Evolutionary conservation across 2,888 invertebrate species (phyloP), one percentile per base, ranked within the genome.

Genomic region (Hyposoter dolosus): DNA sequence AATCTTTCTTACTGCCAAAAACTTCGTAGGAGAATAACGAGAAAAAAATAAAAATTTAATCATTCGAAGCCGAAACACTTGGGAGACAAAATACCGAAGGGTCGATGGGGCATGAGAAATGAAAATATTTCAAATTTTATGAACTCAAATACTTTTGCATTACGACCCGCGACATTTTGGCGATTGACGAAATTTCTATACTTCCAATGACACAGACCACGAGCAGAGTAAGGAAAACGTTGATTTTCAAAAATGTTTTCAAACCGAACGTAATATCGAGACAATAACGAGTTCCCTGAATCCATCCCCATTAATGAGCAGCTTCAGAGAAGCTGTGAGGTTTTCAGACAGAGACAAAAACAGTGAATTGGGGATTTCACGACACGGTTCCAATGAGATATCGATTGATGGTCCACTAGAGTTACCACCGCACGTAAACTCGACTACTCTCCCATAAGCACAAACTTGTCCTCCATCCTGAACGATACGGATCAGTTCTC

Each of bases 101-200:
- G 35, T 12, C 17, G 35, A 56, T 28, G 23, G 53, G 1, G n/a
- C 32, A 15, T 17, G 28, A 23, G 32, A 9, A 53, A 17, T 43
- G 7, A 40, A 40, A 23, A 19, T 60, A 15, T 9, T 74, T 43
- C 3, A 15, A 17, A 40, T 23, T 40, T 45, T 65, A 17, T 65
- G 35, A 35, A 63, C 63, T 63, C 17, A 32, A 23, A 47, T 53
- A 53, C 12, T 69, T 76, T 63, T 45, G 63, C 60, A 69, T 81
- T 23, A 75, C 17, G 43, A 45, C 40, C 28, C 68, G 19, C 40
- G 23, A 43, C 28, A 66, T 82, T 71, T 43, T 76, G 69, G 75
- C 47, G 45, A 53, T 43, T 7, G 12, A 84, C 63, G 86, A 88
- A 88, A 87, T 88, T 84, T 88, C 82, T 74, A 86, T 84, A 86